Evolutionary conservation across 2,797 vertebrate species (phyloP).

Genomic region (Enteromius viviparus): DNA sequence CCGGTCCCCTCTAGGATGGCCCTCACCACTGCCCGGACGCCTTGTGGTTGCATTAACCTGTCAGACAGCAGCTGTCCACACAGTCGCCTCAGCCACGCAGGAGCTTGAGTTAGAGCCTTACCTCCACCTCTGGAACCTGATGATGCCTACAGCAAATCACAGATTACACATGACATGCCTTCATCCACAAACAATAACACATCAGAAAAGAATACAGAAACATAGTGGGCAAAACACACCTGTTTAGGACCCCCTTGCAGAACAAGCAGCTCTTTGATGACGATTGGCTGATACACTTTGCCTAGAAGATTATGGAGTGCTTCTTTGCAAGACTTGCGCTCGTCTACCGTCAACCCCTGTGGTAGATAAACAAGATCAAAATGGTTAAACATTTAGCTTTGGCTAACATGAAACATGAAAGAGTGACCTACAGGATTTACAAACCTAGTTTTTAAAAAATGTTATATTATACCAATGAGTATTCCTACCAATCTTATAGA

Average conservation of each 20-base stretch:
- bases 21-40: constrained; percentile 89
- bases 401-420: neutral
- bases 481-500: neutral
- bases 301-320: constrained; percentile 79
- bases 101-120: constrained; percentile 68
- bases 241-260: constrained; percentile 88
- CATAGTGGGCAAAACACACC: constrained; percentile 69
- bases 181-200: neutral
- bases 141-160: constrained; percentile 21
- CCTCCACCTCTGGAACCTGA: constrained; percentile 55
- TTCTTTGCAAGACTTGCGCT: constrained; percentile 74
- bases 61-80: constrained; percentile 92
- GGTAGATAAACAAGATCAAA: neutral
- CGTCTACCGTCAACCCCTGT: constrained; percentile 79
- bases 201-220: neutral
- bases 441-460: neutral
- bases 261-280: constrained; percentile 87
- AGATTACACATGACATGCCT: neutral
- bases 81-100: constrained; percentile 86
- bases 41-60: constrained; percentile 83
- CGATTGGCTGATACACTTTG: constrained; percentile 89
- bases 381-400: neutral
- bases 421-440: neutral
- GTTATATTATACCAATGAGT: neutral
- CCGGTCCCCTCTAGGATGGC: constrained; percentile 86